Conservation (phyloP, 2,888 invertebrate species). For the Megastigmus dorsalis region DNA sequence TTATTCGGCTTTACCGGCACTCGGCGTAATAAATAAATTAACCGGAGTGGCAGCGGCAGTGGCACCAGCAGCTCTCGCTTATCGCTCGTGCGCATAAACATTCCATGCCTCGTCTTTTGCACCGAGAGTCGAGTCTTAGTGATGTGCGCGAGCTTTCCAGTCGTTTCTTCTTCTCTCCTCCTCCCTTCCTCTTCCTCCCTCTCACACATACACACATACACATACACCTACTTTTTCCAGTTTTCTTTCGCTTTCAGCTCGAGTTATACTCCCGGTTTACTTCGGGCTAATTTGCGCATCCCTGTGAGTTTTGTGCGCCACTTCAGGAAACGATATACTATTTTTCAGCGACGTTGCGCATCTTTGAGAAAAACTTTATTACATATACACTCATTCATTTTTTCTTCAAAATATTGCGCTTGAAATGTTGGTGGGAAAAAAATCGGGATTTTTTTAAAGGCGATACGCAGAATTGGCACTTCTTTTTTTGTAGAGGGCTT, state of each 20-base stretch:
- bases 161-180: background rate
- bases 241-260: background rate
- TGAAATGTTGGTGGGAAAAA: too few relatives aligned
- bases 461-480: too few relatives aligned
- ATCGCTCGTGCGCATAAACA: constrained; percentile 21
- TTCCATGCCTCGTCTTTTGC: too few relatives aligned
- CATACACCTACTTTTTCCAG: background rate
- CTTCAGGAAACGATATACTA: constrained; percentile 25
- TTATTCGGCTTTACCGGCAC: constrained; percentile 28
- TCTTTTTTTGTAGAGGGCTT: too few relatives aligned
- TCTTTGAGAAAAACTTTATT: too few relatives aligned
- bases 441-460: too few relatives aligned
- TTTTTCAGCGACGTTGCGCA: too few relatives aligned
- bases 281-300: constrained; percentile 4
- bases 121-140: too few relatives aligned
- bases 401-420: background rate
- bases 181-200: background rate
- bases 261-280: background rate
- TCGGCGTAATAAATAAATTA: constrained; percentile 39
- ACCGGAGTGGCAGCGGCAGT: background rate
- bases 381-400: background rate
- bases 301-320: constrained; percentile 21
- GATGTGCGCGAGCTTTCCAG: too few relatives aligned
- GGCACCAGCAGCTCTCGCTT: constrained; percentile 9
- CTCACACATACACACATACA: too few relatives aligned